phyloP scores from a whole-genome alignment of 2,113 vertebrate species.

The Albula glossodonta region DNA sequence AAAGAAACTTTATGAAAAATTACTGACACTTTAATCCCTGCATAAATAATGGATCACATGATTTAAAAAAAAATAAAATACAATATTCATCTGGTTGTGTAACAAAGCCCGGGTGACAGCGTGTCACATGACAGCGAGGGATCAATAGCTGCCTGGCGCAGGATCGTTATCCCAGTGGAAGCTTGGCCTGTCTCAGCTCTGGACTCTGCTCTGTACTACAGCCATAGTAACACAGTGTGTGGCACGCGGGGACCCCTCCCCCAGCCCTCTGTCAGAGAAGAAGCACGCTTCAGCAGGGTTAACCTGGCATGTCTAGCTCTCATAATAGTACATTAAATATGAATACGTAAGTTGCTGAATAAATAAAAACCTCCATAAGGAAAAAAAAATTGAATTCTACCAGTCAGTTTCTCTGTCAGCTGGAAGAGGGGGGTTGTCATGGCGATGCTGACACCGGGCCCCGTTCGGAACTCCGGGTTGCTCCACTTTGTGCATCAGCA shows the following conservation, averaged over 20 bases:
- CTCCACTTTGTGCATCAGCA: not conserved
- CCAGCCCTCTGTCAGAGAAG: not conserved
- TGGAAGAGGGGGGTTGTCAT: constrained; percentile 10
- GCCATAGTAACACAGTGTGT: not conserved
- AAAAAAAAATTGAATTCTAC: constrained; percentile 35
- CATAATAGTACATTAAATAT: constrained; percentile 61
- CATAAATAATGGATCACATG: not conserved
- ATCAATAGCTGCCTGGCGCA: not conserved
- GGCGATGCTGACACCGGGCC: not conserved
- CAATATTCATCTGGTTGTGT: not conserved
- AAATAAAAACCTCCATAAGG: constrained; percentile 62
- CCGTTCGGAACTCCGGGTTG: not conserved
- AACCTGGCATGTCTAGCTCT: constrained; percentile 52
- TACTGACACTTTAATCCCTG: not conserved
- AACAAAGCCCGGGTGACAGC: not conserved
- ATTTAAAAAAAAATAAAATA: too few species aligned
- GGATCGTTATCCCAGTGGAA: not conserved
- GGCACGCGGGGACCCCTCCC: not conserved
- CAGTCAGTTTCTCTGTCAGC: constrained; percentile 18
- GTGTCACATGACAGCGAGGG: not conserved
- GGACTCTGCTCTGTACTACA: not conserved
- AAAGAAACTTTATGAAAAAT: constrained; percentile 6
- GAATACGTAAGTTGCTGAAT: constrained; percentile 68
- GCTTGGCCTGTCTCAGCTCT: not conserved
- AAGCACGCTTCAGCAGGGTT: not conserved